Evolutionary conservation across 2,113 vertebrate genomes (phyloP), one percentile per base, ranked within the genome.

Genomic region (Petrocephalus microphthalmus): DNA sequence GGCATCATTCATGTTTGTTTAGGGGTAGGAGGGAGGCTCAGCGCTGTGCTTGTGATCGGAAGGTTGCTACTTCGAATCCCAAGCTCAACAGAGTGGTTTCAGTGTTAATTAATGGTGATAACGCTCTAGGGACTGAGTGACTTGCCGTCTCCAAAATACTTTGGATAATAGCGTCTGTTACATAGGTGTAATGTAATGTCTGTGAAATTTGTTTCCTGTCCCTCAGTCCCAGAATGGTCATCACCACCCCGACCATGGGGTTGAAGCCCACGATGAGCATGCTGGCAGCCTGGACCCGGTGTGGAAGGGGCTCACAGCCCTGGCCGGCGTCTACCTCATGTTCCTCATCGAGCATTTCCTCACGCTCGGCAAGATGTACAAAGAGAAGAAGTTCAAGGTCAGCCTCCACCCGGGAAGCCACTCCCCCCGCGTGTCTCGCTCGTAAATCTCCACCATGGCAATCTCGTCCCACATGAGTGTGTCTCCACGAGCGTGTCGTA

Each of bases 301-400:
- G 0, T 99, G 97, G 97, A 99, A 98, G 45, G 98, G 98, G 6
- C 93, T 99, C 89, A 98, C 98, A 0, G 97, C 97, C 0, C 95
- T 99, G 87, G 94, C 96, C 1, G 98, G 98, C 11, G 95, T 99
- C 54, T 99, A 99, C 94, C 92, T 99, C 92, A 99, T 99, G 98
- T 99, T 99, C 90, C 97, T 99, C 37, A 98, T 97, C 67, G 98
- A 99, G 87, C 98, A 99, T 92, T 96, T 99, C 89, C 96, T 99
- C 88, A 99, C 97, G 5, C 96, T 99, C 89, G 98, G 97, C 78
- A 99, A 99, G 82, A 97, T 99, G 93, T 99, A 98, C 94, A 99
- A 99, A 93, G 98, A 98, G 91, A 98, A 97, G 93, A 99, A 98
- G 84, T 97, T 99, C 91, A 99, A 98, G 98, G 98, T 97, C 94